Percentiles rank a stretch among this genome's conserved stretches.
These are phyloP conservation scores for Lerista edwardsae DNA, from an alignment of 2,797 vertebrate species.

Conservation along the genomic window DNA sequence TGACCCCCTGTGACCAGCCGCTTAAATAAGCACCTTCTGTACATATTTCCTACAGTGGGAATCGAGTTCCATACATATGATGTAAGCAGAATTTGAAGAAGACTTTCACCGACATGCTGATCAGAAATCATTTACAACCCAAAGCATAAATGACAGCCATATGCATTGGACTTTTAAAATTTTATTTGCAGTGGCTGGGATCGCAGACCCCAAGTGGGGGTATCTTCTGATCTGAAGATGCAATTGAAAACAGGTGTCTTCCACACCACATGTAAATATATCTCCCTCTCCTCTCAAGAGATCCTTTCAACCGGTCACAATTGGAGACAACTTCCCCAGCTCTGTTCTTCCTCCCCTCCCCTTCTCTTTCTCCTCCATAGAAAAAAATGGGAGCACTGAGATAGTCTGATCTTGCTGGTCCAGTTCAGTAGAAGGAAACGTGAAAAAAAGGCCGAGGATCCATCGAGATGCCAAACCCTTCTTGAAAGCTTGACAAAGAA, in stretches of 20 bases:
- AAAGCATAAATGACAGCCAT: constrained; percentile 74
- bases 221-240: constrained; percentile 74
- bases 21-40: constrained; percentile 71
- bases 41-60: constrained; percentile 69
- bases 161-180: constrained; percentile 54
- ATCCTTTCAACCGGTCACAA: constrained; percentile 74
- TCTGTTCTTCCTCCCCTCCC: constrained; percentile 43
- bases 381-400: constrained; percentile 41
- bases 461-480: constrained; percentile 65
- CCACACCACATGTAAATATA: constrained; percentile 60
- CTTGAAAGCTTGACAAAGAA: constrained; percentile 47
- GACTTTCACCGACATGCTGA: constrained; percentile 69
- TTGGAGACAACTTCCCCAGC: constrained; percentile 64
- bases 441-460: constrained; percentile 69
- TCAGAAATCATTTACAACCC: constrained; percentile 76
- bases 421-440: constrained; percentile 61
- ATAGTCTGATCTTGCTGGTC: constrained; percentile 50
- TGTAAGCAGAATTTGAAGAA: constrained; percentile 73
- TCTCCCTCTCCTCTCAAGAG: constrained; percentile 58
- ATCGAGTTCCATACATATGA: constrained; percentile 77
- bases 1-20: constrained; percentile 72
- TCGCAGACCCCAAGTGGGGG: constrained; percentile 58
- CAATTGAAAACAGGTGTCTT: constrained; percentile 81
- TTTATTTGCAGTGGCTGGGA: constrained; percentile 59
- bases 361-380: constrained; percentile 41